Base-by-base conservation (phyloP, 2,888 invertebrate species). In the Brenthis hecate region DNA sequence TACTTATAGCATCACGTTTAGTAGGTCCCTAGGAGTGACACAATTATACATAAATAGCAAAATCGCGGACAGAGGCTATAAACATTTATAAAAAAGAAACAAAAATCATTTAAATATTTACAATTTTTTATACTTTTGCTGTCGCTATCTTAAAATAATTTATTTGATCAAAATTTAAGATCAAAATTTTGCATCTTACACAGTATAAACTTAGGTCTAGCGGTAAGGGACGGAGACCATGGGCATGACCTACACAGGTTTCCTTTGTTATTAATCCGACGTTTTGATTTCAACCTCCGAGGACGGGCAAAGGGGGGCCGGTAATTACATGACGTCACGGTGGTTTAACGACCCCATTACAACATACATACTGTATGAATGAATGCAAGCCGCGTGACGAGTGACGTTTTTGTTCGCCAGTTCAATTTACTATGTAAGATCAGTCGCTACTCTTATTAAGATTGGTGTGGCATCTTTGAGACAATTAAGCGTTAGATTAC, bases 321-420 rank as follows among this genome's bases (percentile, higher is more conserved):
- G 91, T 90, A 91, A 92, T 92, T 92, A 92, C 83, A 87, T 92
- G 92, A 92, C 92, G 92, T 92, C 92, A 90, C 84, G 83, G 77
- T 85, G 82, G 92, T 91, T 91, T 91, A 92, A 92, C 91, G 92
- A 92, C 91, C 92, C 92, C 87, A 91, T 92, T 91, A 92, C 87
- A 89, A 89, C 88, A 92, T 87, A 89, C 89, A 90, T 89, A 89
- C 87, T 87, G 86, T 88, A 90, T 90, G 92, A 92, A 92, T 92
- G 92, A 92, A 90, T 91, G 92, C 90, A 92, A 80, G 80, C 88
- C 83, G 88, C 87, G 86, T 88, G 88, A 89, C 88, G 85, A 82
- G 82, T 86, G 88, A 88, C 87, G 89, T 86, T 88, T 87, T 87
- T 85, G 80, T 85, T 82, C 80, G 81, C 81, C 80, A 80, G 83